These are phyloP conservation scores for Psix sp. DNA, from an alignment of 1,140 invertebrate genomes.

Conservation along the genomic window DNA sequence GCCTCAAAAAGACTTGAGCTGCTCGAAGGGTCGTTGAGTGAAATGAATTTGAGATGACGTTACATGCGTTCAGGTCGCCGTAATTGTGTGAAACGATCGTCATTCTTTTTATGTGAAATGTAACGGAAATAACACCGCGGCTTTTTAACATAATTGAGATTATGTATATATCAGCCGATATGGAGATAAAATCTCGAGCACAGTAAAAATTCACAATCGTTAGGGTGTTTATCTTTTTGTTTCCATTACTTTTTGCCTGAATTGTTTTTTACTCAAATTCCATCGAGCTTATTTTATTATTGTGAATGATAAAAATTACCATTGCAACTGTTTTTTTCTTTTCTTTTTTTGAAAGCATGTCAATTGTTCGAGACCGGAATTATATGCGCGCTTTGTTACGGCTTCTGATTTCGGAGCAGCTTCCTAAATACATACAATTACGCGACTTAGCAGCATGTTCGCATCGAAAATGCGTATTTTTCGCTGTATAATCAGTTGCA, in stretches of 20 bases:
- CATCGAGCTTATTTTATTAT: too few relatives aligned
- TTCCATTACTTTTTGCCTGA: background rate
- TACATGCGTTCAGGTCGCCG: background rate
- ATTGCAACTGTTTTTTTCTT: background rate
- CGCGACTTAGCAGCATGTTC: conserved; percentile 4
- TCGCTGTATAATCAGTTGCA: conserved; percentile 15
- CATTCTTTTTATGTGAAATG: conserved; percentile 33
- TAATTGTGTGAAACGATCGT: conserved; percentile 11
- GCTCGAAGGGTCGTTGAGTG: too few relatives aligned
- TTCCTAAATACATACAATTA: conserved; percentile 45
- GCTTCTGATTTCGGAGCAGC: conserved; percentile 45
- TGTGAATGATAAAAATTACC: too few relatives aligned
- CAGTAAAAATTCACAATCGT: too few relatives aligned
- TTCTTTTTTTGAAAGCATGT: conserved; percentile 7
- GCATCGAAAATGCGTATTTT: background rate
- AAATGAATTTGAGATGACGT: too few relatives aligned
- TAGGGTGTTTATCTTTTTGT: too few relatives aligned
- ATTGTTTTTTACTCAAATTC: background rate
- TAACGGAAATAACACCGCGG: conserved; percentile 33
- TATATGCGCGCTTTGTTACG: conserved; percentile 13
- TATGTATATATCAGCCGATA: too few relatives aligned
- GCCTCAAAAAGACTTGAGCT: too few relatives aligned
- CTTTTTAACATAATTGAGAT: conserved; percentile 36
- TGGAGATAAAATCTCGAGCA: too few relatives aligned
- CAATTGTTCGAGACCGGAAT: conserved; percentile 13